A percentile compares a stretch with the other conserved stretches of the same genome.
Conservation (phyloP, 2,888 invertebrate species). For the Lithophane socia region DNA sequence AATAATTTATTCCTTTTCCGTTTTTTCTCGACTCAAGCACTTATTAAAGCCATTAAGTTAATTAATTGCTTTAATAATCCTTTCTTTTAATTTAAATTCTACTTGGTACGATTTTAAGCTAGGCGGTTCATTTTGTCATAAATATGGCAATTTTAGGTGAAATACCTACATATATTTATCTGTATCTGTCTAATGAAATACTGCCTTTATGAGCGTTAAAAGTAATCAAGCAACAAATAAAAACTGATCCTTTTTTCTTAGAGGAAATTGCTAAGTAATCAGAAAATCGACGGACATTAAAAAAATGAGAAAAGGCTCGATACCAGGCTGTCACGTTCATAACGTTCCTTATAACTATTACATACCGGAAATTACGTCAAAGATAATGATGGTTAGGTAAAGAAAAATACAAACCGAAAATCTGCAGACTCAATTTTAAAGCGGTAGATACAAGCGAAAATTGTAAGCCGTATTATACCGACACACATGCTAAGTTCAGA, state of each 20-base stretch:
- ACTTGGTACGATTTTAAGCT: slow-evolving; percentile 34
- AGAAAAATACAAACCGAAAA: not conserved
- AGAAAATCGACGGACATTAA: not conserved
- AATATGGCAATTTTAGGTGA: not conserved
- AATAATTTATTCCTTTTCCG: slow-evolving; percentile 46
- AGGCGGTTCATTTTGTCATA: slow-evolving; percentile 8
- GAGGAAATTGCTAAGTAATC: slow-evolving; percentile 8
- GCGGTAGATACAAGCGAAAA: not conserved
- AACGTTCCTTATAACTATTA: not conserved
- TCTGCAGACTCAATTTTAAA: not conserved
- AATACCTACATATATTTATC: not conserved
- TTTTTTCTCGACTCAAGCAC: slow-evolving; percentile 44
- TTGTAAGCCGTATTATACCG: not conserved
- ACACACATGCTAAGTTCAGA: slow-evolving; percentile 6
- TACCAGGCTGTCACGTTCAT: slow-evolving; percentile 3
- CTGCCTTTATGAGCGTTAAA: not conserved
- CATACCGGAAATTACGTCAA: slow-evolving; percentile 14
- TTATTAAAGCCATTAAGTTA: slow-evolving; percentile 62
- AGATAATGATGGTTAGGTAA: not conserved
- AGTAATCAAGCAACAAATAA: slow-evolving; percentile 4
- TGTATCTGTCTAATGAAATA: not conserved
- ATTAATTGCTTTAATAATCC: slow-evolving; percentile 64
- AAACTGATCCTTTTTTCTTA: not conserved
- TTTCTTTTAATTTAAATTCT: slow-evolving; percentile 44
- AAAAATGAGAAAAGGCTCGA: not conserved